Conservation (phyloP, 2,888 invertebrate species). For the Pimpla rufipes region DNA sequence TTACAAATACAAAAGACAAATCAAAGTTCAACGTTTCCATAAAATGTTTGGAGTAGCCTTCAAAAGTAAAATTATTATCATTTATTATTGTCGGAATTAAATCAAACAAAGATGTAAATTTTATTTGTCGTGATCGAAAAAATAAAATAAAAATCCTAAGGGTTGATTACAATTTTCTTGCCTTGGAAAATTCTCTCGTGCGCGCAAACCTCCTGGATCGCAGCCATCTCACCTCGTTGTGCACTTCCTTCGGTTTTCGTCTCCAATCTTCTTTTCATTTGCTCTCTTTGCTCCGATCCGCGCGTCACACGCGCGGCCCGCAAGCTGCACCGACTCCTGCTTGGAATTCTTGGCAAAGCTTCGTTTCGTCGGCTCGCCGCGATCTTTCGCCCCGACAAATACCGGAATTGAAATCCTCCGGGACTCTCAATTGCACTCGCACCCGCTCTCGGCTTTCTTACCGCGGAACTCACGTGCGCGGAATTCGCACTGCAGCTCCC, state of each 20-base stretch:
- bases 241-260: not conserved
- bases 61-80: too few species aligned
- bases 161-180: too few species aligned
- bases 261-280: conserved; percentile 12
- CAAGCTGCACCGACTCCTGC: conserved; percentile 36
- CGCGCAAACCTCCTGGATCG: conserved; percentile 67
- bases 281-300: conserved; percentile 9
- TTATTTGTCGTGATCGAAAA: too few species aligned
- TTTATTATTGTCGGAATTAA: too few species aligned
- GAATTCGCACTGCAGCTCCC: not conserved
- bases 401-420: conserved; percentile 37
- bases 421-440: not conserved
- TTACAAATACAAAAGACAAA: too few species aligned
- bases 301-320: not conserved
- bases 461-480: not conserved
- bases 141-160: too few species aligned
- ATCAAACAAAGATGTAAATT: too few species aligned
- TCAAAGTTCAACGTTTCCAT: not conserved
- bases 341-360: conserved; percentile 71
- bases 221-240: conserved; percentile 67
- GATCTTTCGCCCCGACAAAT: conserved; percentile 25
- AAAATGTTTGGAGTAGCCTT: too few species aligned
- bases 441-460: not conserved
- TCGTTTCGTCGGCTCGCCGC: conserved; percentile 35
- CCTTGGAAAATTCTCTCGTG: conserved; percentile 39